A percentile compares a stretch with the other conserved stretches of the same genome.
phyloP scores from a whole-genome alignment of 2,888 invertebrate genomes.

The Heliconius cydno region DNA sequence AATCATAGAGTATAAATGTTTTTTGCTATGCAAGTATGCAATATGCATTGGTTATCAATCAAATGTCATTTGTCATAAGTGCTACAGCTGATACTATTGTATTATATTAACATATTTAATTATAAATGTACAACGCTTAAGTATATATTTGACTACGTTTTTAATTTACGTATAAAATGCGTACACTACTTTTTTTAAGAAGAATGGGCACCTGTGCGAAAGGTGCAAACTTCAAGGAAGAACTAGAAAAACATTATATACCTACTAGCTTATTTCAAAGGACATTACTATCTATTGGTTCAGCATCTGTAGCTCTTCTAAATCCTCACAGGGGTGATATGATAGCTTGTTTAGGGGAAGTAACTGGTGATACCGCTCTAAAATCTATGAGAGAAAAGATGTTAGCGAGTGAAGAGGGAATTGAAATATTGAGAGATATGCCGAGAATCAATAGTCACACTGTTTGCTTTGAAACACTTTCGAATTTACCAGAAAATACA shows the following conservation, averaged over 20 bases:
- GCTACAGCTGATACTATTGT: not conserved
- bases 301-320: conserved; percentile 91
- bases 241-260: conserved; percentile 86
- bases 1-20: too few relatives aligned
- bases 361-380: conserved; percentile 90
- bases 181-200: conserved; percentile 27
- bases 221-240: conserved; percentile 81
- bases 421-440: conserved; percentile 87
- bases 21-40: too few relatives aligned
- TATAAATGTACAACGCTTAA: not conserved
- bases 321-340: conserved; percentile 94
- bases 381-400: conserved; percentile 89
- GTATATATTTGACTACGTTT: not conserved
- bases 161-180: conserved; percentile 29
- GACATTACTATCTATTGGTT: conserved; percentile 90
- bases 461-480: conserved; percentile 88
- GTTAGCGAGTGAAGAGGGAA: conserved; percentile 90
- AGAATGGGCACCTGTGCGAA: conserved; percentile 25
- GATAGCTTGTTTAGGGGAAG: conserved; percentile 97
- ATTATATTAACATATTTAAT: not conserved
- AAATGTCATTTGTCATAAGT: not conserved
- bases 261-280: conserved; percentile 89
- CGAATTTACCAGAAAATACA: conserved; percentile 89
- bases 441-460: conserved; percentile 94
- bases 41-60: too few relatives aligned